Base-by-base conservation (phyloP, 2,797 vertebrate genomes). In the Chelmon rostratus region DNA sequence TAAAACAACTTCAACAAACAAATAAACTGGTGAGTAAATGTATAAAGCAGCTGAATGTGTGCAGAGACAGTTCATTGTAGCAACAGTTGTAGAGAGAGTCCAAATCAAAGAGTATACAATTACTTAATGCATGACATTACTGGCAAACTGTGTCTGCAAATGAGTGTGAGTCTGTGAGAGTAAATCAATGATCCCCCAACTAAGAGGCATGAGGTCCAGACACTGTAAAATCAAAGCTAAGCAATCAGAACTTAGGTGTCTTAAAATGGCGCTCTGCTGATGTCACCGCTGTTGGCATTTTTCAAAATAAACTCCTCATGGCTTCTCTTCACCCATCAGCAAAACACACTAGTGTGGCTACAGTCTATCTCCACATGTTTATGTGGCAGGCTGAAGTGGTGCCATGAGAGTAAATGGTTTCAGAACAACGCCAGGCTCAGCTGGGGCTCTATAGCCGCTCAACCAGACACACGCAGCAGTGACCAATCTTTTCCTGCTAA, bases 291-390 rank as follows among this genome's bases (percentile, higher is more conserved):
- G 35, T 18, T 54, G 50, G 28, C 44, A 61, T 84, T 76, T 70
- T 75, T 78, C 78, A 31, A 86, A 80, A 89, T 83, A 82, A 91
- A 83, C 31, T 47, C 50, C 63, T 66, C 70, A 77, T 37, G 62
- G 40, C 66, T 73, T 68, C 66, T 80, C 61, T 25, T 73, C 67
- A 78, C 44, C 75, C 40, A 40, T 63, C 68, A 82, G 57, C 66
- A 88, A 83, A 78, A 71, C 82, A 88, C 65, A 68, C 59, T 46
- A 77, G 81, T 85, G 84, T 84, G 84, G 53, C 87, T 86, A 64
- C 76, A 88, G 89, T 88, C 58, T 54, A 74, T 86, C 83, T 76
- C 64, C 79, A 81, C 79, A 81, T 88, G 83, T 84, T 87, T 84
- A 65, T 71, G 79, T 83, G 86, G 77, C 52, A 68, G 68, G 63